phyloP scores from a whole-genome alignment of 2,113 vertebrate species.

The Gobiocypris rarus region DNA sequence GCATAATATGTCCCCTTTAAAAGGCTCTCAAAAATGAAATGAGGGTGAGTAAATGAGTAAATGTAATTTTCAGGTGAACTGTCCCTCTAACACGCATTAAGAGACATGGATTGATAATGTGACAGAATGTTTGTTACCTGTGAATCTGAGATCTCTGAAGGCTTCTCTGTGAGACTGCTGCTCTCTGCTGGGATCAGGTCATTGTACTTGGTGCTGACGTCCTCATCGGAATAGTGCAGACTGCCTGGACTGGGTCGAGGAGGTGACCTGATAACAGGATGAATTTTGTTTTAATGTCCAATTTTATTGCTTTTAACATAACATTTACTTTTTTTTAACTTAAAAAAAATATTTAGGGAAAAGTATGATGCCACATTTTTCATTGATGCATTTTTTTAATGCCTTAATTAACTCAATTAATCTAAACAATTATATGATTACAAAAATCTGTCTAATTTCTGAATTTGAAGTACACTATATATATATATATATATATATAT shows the following conservation, averaged over 20 bases:
- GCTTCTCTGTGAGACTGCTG: conserved; percentile 96
- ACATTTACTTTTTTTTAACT: background rate
- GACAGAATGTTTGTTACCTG: conserved; percentile 77
- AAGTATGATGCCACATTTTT: background rate
- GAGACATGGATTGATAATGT: background rate
- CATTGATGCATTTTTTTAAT: background rate
- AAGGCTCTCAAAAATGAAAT: background rate
- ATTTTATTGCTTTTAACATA: background rate
- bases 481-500: no score
- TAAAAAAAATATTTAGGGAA: background rate
- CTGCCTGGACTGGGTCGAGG: conserved; percentile 95
- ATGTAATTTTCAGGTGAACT: background rate
- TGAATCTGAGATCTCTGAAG: conserved; percentile 94
- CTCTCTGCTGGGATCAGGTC: conserved; percentile 95
- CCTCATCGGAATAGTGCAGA: conserved; percentile 95
- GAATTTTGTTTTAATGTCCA: background rate
- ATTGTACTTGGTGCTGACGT: conserved; percentile 94
- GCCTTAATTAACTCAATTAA: background rate
- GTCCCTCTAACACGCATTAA: background rate
- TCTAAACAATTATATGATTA: background rate
- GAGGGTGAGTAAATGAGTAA: background rate
- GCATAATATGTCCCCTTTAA: no score
- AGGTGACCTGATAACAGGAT: conserved; percentile 80
- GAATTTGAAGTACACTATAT: no score
- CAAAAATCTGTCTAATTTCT: no score